phyloP scores from a whole-genome alignment of 2,797 vertebrate genomes.

The Masticophis lateralis region DNA sequence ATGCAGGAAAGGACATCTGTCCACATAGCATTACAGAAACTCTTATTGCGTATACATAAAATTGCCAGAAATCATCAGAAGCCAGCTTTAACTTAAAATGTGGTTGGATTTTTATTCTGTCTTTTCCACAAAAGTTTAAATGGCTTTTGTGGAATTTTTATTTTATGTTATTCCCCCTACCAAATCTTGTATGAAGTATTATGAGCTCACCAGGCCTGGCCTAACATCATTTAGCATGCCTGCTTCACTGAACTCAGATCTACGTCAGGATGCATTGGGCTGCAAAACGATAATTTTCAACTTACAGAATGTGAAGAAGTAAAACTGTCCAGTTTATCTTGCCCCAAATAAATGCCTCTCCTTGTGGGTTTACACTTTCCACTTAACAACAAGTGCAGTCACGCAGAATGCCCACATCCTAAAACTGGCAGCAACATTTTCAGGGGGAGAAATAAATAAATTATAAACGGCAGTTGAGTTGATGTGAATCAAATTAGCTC shows the following conservation, averaged over 20 bases:
- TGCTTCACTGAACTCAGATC: not conserved
- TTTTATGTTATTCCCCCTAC: not conserved
- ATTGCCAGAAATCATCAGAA: not conserved
- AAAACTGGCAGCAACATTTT: conserved; percentile 7
- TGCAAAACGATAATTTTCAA: not conserved
- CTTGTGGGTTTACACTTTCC: not conserved
- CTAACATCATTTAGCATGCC: not conserved
- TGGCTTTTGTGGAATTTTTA: not conserved
- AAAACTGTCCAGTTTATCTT: not conserved
- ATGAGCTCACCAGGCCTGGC: not conserved
- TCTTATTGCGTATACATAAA: not conserved
- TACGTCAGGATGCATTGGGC: too few species aligned
- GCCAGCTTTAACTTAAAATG: not conserved
- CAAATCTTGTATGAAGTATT: not conserved
- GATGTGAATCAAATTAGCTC: conserved; percentile 29
- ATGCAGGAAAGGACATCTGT: not conserved
- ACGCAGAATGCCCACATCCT: not conserved
- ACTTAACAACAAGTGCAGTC: not conserved
- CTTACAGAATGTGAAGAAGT: not conserved
- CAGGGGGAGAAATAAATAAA: not conserved
- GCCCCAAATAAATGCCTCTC: too few species aligned
- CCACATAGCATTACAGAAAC: not conserved
- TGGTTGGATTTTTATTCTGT: not conserved
- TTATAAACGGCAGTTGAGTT: conserved; percentile 10
- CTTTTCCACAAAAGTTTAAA: not conserved